Conservation (phyloP, 2,888 invertebrate species). For the Branchellion lobata region DNA sequence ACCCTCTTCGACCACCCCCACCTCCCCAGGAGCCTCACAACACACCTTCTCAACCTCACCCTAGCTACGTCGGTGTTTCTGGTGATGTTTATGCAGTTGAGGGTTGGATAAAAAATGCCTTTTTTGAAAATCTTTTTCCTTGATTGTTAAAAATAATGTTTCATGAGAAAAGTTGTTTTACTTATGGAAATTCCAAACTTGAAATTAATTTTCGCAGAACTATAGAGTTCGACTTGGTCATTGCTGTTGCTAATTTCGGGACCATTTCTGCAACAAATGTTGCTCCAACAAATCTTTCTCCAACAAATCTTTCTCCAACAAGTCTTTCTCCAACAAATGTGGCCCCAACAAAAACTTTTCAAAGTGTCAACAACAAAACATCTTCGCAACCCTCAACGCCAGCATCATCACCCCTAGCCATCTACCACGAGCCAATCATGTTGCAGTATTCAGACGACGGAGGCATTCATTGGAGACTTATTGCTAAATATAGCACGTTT, state of each 20-base stretch:
- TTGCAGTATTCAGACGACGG: neutral
- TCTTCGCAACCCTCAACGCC: no score
- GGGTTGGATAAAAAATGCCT: neutral
- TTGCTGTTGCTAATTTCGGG: neutral
- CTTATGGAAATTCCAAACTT: no score
- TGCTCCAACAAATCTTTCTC: no score
- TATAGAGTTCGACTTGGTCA: neutral
- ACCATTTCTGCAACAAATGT: no score
- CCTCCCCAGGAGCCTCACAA: neutral
- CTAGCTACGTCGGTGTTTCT: neutral
- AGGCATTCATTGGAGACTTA: neutral
- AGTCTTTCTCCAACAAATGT: no score
- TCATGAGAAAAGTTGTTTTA: no score
- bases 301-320: no score
- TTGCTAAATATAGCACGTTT: neutral
- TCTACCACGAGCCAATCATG: neutral
- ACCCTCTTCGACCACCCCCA: neutral
- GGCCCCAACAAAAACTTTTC: no score
- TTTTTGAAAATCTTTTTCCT: neutral
- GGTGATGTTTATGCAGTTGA: no score
- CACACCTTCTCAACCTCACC: neutral
- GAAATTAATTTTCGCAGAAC: no score
- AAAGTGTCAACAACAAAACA: no score
- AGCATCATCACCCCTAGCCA: neutral
- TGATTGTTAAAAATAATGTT: no score